phyloP scores from a whole-genome alignment of 1,140 invertebrate genomes.

The Druon quercuslanigerum region DNA sequence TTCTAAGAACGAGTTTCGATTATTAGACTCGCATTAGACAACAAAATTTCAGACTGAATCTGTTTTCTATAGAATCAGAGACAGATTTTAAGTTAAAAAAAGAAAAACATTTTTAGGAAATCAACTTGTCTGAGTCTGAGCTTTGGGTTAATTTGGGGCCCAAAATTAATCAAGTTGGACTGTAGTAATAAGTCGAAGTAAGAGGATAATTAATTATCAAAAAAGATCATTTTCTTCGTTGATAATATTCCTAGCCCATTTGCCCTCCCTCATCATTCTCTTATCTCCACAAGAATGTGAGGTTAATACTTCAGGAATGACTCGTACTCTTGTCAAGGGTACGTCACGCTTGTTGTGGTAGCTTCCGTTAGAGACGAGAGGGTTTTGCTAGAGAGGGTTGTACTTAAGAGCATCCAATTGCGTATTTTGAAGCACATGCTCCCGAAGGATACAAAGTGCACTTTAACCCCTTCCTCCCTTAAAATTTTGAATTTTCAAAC shows the following conservation, averaged over 20 bases:
- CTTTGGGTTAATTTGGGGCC: too few relatives aligned
- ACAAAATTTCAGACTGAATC: not conserved
- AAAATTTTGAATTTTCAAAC: constrained; percentile 8
- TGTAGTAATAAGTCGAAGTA: not conserved
- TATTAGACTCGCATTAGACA: constrained; percentile 4
- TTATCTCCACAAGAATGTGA: constrained; percentile 47
- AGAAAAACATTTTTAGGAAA: too few relatives aligned
- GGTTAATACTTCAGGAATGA: constrained; percentile 61
- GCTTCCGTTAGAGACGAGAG: constrained; percentile 56
- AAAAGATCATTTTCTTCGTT: not conserved
- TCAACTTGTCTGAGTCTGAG: too few relatives aligned
- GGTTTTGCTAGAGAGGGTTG: constrained; percentile 47
- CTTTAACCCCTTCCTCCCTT: constrained; percentile 14
- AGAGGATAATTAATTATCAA: not conserved
- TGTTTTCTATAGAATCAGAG: not conserved
- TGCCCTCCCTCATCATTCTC: not conserved
- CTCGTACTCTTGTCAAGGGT: constrained; percentile 57
- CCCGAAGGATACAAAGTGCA: constrained; percentile 32
- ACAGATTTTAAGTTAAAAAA: too few relatives aligned
- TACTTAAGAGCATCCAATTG: constrained; percentile 46
- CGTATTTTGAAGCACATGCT: constrained; percentile 53
- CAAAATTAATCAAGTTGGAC: not conserved
- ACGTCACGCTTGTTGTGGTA: constrained; percentile 54
- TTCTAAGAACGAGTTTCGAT: constrained; percentile 38
- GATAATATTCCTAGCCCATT: not conserved